A percentile compares a stretch with the other conserved stretches of the same genome.
Evolutionary conservation across 37 sponge, comb jelly and placozoan species (phyloP).

Genomic region (Aphrocallistes beatrix): DNA sequence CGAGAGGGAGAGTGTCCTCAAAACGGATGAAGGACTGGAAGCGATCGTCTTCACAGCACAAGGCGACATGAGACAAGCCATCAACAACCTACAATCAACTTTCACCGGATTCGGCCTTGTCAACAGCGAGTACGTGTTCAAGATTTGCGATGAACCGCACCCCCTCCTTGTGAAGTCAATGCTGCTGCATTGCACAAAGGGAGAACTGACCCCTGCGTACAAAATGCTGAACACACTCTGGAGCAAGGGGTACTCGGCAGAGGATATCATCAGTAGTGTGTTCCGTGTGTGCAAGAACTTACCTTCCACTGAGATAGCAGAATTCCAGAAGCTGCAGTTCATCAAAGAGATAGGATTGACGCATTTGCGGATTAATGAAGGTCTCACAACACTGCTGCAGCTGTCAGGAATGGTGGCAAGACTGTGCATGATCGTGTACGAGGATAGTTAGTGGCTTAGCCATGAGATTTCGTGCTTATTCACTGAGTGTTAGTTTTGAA

Average conservation of each 20-base stretch:
- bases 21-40: constrained; percentile 87
- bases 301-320: constrained; percentile 54
- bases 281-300: constrained; percentile 84
- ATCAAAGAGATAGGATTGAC: constrained; percentile 95
- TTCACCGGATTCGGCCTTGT: constrained; percentile 79
- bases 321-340: constrained; percentile 90
- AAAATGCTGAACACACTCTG: constrained; percentile 71
- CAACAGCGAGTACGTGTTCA: constrained; percentile 92
- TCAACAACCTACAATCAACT: constrained; percentile 91
- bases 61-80: constrained; percentile 97
- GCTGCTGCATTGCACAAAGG: constrained; percentile 57
- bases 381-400: constrained; percentile 82
- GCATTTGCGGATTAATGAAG: constrained; percentile 78
- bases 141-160: constrained; percentile 99
- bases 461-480: too few relatives aligned
- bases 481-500: too few relatives aligned
- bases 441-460: not conserved
- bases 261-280: constrained; percentile 89
- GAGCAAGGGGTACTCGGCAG: constrained; percentile 91
- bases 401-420: constrained; percentile 82
- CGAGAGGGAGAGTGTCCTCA: constrained; percentile 61
- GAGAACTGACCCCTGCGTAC: constrained; percentile 69
- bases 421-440: constrained; percentile 51
- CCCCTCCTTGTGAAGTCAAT: constrained; percentile 92
- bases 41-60: constrained; percentile 94